Evolutionary conservation across 2,113 vertebrate species (phyloP).

Genomic region (Actinemys pallida): DNA sequence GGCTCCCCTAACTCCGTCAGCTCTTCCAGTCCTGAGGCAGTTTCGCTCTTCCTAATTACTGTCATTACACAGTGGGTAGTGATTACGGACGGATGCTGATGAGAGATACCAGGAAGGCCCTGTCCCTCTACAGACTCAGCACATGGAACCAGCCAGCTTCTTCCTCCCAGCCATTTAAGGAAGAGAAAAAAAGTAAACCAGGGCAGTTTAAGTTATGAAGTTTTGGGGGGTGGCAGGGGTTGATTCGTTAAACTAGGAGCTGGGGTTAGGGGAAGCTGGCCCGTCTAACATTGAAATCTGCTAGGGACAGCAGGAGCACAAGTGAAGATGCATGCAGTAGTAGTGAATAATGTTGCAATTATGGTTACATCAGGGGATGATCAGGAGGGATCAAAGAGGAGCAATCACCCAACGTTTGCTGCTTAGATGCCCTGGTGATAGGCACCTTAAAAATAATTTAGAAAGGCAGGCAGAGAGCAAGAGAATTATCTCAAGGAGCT

Average conservation of each 20-base stretch:
- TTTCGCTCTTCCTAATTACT: constrained; percentile 74
- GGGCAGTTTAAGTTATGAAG: background rate
- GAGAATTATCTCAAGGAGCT: background rate
- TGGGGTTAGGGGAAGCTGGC: background rate
- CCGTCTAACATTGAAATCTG: background rate
- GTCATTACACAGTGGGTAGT: constrained; percentile 74
- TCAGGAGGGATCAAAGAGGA: background rate
- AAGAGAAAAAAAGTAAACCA: accelerated
- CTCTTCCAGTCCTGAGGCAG: constrained; percentile 74
- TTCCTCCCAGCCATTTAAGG: background rate
- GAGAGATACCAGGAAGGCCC: constrained; percentile 52
- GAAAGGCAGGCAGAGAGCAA: background rate
- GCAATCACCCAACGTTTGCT: background rate
- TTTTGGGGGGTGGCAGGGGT: accelerated
- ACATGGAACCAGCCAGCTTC: background rate
- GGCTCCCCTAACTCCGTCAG: constrained; percentile 67
- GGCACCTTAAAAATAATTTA: background rate
- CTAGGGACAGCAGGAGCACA: background rate
- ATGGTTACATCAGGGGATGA: background rate
- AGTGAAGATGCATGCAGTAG: background rate
- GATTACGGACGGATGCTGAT: constrained; percentile 70
- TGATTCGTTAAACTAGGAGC: background rate
- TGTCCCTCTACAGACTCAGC: background rate
- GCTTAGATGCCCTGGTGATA: background rate
- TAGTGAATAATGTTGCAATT: background rate